Evolutionary conservation across 2,797 vertebrate genomes (phyloP).

Genomic region (Sebastolobus alascanus): DNA sequence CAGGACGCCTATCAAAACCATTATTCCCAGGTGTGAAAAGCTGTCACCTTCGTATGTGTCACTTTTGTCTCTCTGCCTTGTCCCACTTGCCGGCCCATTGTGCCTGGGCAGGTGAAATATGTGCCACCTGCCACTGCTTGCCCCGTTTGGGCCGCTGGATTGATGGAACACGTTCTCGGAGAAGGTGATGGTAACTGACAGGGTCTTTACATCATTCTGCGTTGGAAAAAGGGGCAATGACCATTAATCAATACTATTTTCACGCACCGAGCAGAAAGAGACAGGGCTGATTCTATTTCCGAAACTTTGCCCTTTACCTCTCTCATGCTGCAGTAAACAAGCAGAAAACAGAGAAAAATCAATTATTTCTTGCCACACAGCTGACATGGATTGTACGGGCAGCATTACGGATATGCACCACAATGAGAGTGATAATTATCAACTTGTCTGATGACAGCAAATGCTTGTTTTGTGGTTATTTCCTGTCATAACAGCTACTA

Average conservation of each 20-base stretch:
- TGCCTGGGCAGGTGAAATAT: constrained; percentile 93
- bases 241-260: constrained; percentile 83
- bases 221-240: constrained; percentile 70
- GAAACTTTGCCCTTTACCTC: constrained; percentile 64
- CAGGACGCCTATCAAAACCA: constrained; percentile 94
- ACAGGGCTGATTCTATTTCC: constrained; percentile 70
- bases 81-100: constrained; percentile 90
- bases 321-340: constrained; percentile 67
- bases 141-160: constrained; percentile 86
- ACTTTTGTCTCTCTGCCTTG: constrained; percentile 85
- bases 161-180: constrained; percentile 85
- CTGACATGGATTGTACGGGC: not conserved
- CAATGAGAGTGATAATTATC: constrained; percentile 24
- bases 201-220: constrained; percentile 82
- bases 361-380: constrained; percentile 7
- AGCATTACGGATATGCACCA: not conserved
- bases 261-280: constrained; percentile 58
- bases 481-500: constrained; percentile 59
- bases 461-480: constrained; percentile 45
- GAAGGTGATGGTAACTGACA: constrained; percentile 86
- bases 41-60: constrained; percentile 94
- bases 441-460: constrained; percentile 13
- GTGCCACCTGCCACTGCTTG: constrained; percentile 90
- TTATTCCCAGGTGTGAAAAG: constrained; percentile 99
- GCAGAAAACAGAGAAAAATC: constrained; percentile 53